Evolutionary conservation across 2,888 invertebrate species (phyloP).

Genomic region (Aplocera efformata): DNA sequence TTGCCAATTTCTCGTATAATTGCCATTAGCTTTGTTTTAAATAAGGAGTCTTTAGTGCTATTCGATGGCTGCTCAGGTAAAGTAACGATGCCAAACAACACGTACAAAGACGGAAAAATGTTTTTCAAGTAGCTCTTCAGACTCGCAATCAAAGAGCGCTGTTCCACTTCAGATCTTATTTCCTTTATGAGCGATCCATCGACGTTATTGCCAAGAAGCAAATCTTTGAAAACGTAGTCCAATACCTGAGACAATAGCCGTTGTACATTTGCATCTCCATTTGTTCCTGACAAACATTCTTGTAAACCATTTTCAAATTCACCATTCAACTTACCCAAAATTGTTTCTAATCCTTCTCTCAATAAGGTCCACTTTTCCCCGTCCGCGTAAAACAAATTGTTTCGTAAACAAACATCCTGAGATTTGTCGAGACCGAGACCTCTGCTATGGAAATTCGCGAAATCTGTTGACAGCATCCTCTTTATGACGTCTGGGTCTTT

Average conservation of each 20-base stretch:
- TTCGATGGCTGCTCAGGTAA: conserved; percentile 45
- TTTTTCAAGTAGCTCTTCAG: conserved; percentile 65
- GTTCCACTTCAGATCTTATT: conserved; percentile 49
- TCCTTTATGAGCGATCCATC: conserved; percentile 49
- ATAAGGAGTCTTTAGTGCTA: conserved; percentile 39
- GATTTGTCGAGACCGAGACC: conserved; percentile 75
- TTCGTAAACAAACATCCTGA: conserved; percentile 76
- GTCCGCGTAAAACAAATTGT: conserved; percentile 75
- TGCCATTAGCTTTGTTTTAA: conserved; percentile 49
- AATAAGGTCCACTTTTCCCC: conserved; percentile 72
- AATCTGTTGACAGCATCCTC: conserved; percentile 70
- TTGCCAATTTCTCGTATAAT: conserved; percentile 49
- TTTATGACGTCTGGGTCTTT: conserved; percentile 67
- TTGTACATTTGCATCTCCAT: conserved; percentile 73
- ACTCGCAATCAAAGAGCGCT: conserved; percentile 47
- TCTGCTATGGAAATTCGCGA: conserved; percentile 71
- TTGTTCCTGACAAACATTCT: conserved; percentile 74
- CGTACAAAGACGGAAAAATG: conserved; percentile 66
- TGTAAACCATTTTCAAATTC: conserved; percentile 59
- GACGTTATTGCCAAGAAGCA: conserved; percentile 55
- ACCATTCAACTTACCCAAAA: conserved; percentile 53
- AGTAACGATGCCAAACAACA: conserved; percentile 50
- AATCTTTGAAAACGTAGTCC: conserved; percentile 68
- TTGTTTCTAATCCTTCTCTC: conserved; percentile 56
- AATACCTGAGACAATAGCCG: conserved; percentile 70